Percentiles rank a stretch among this genome's conserved stretches.
These are phyloP conservation scores for Crotalus viridis DNA, from an alignment of 2,113 vertebrate species.

Conservation along the genomic window DNA sequence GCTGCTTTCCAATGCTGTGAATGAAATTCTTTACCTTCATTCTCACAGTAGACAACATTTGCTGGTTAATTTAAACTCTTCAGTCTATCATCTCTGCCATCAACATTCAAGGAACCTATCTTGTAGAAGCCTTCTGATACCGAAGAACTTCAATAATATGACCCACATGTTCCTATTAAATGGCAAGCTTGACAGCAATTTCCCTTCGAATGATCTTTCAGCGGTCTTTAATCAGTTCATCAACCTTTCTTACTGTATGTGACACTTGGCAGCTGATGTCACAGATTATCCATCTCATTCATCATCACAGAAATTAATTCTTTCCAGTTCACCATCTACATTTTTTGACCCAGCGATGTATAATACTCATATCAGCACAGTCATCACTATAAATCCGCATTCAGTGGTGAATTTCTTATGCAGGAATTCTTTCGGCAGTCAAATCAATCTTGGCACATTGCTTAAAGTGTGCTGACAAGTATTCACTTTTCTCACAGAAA, in stretches of 20 bases:
- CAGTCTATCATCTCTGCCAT: neutral
- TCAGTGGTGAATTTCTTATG: neutral
- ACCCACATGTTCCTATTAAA: neutral
- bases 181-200: neutral
- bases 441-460: neutral
- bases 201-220: neutral
- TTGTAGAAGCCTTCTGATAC: neutral
- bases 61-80: neutral
- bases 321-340: neutral
- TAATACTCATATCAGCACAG: neutral
- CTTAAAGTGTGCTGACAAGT: neutral
- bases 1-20: neutral
- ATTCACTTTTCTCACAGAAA: neutral
- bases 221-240: neutral
- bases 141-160: neutral
- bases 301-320: neutral
- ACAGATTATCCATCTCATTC: neutral
- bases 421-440: neutral
- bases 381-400: neutral
- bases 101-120: neutral
- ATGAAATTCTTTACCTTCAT: neutral
- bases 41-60: neutral
- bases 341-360: neutral
- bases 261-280: neutral
- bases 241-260: neutral